Percentiles rank a stretch among this genome's conserved stretches.
Evolutionary conservation across 2,888 invertebrate genomes (phyloP).

Genomic region (Ctena decussata): DNA sequence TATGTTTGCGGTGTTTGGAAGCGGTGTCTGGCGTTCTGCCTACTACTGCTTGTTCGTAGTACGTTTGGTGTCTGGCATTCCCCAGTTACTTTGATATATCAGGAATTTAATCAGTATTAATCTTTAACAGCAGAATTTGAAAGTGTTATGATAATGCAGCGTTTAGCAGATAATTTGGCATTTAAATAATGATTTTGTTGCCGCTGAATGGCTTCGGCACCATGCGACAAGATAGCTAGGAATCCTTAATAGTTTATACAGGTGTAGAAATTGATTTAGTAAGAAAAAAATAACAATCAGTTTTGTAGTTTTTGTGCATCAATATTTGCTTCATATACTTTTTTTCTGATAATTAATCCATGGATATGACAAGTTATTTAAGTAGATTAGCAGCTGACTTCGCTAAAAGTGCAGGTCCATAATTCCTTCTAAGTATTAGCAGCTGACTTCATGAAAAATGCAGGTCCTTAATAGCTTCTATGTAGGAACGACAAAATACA

Average conservation of each 20-base stretch:
- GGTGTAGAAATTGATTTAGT: not conserved
- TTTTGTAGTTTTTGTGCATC: not conserved
- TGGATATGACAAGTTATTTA: too few relatives aligned
- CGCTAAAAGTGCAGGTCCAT: too few relatives aligned
- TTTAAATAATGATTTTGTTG: conserved; percentile 1
- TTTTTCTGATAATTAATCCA: too few relatives aligned
- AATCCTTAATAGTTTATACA: too few relatives aligned
- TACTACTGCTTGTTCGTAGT: not conserved
- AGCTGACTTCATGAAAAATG: too few relatives aligned
- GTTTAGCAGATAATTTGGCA: not conserved
- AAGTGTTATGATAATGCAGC: not conserved
- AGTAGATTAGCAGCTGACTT: too few relatives aligned
- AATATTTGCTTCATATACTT: not conserved
- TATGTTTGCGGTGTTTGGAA: not conserved
- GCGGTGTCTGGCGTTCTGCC: not conserved
- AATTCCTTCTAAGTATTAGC: too few relatives aligned
- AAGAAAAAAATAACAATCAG: not conserved
- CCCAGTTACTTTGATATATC: not conserved
- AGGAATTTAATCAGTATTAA: not conserved
- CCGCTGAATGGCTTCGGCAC: not conserved
- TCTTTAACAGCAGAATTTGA: not conserved
- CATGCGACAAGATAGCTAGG: not conserved
- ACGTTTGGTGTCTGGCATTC: not conserved
- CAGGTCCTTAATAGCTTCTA: too few relatives aligned
- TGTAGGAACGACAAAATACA: too few relatives aligned